A percentile compares a stretch with the other conserved stretches of the same genome.
Evolutionary conservation across 2,888 invertebrate genomes (phyloP).

Genomic region (Synanthedon formicaeformis): DNA sequence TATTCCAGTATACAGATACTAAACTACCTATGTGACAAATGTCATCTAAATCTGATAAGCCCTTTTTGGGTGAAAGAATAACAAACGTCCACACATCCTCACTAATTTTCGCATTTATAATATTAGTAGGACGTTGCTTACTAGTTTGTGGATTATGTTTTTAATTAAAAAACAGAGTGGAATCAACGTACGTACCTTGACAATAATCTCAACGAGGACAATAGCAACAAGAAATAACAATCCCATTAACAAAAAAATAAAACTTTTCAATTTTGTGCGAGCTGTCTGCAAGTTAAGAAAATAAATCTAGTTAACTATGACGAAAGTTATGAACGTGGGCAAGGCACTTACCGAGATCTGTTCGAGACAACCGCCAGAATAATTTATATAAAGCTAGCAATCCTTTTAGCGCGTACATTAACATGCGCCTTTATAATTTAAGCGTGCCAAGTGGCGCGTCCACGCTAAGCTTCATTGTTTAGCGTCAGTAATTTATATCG

Average conservation of each 20-base stretch:
- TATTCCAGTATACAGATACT: too few species aligned
- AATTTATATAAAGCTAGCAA: constrained; percentile 32
- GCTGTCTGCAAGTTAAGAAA: background rate
- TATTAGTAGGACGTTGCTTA: too few species aligned
- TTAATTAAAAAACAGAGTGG: too few species aligned
- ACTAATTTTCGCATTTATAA: too few species aligned
- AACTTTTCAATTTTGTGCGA: background rate
- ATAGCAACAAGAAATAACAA: background rate
- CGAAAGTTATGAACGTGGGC: constrained; percentile 5
- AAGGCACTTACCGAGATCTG: constrained; percentile 7
- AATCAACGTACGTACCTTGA: background rate
- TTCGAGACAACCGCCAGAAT: constrained; percentile 10
- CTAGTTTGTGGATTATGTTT: too few species aligned
- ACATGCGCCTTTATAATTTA: constrained; percentile 33
- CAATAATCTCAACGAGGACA: background rate
- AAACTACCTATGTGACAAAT: too few species aligned
- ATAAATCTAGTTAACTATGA: constrained; percentile 4
- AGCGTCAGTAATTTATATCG: constrained; percentile 54
- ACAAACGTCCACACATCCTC: too few species aligned
- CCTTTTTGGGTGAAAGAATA: too few species aligned
- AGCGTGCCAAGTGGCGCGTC: constrained; percentile 14
- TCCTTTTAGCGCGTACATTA: constrained; percentile 34
- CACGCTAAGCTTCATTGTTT: constrained; percentile 44
- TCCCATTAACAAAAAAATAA: too few species aligned
- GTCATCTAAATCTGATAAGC: too few species aligned